Evolutionary conservation across 2,888 invertebrate species (phyloP), one percentile per base, ranked within the genome.

Genomic region (Drosophila villosipedis): DNA sequence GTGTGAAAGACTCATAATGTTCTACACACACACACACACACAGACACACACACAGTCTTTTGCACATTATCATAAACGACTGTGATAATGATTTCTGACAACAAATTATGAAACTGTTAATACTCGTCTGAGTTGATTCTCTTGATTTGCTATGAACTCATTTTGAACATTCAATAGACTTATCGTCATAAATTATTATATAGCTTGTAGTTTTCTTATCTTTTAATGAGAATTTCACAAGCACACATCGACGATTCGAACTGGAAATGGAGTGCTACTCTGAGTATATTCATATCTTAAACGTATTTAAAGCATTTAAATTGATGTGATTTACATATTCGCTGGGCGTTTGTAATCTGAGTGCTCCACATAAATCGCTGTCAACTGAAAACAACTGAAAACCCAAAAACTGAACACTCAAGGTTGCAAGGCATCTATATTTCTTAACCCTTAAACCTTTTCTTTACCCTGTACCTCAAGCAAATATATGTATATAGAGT

Each of bases 321-420:
- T 66, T 63, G 41, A 74, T 72, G 57, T 64, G 61, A 78, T 78
- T 80, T 78, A 76, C 72, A 80, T 78, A 78, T 76, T 77, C 54
- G 71, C 55, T 50, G 28, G 54, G 30, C 50, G 60, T 72, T 65
- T 43, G 68, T 80, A 59, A 75, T 72, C 76, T 25, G 76, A 73
- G 78, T 80, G 76, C 72, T 19, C 76, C 68, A 68, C 80, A 78
- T 80, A 65, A 80, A 80, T 80, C 80, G 78, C 54, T 80, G 80
- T 80, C 76, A 43, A n/a, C 62, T 30, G 47, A 47, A 39, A 33
- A 43, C 33, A 72, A 53, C 52, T 39, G 7, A 37, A 35, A 14
- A 25, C 0, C 19, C 6, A 61, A 54, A 41, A 49, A 4, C 39
- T 9, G 28, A 49, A 59, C 9, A 47, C 30, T 41, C 28, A 52